Conservation (phyloP, 35 echinoderm and acorn worm species). For the Hemicentrotus pulcherrimus region DNA sequence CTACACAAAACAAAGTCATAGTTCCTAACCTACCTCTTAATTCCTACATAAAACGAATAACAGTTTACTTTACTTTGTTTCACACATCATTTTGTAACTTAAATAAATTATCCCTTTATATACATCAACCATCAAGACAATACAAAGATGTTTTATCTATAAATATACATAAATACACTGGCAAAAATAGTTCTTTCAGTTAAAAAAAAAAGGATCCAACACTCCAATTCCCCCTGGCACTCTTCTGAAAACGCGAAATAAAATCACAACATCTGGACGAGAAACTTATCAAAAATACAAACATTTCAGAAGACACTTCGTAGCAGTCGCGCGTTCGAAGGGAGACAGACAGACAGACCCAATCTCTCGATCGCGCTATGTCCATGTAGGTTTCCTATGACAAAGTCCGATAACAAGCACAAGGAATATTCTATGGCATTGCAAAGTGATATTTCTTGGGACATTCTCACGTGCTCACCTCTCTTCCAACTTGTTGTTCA, state of each 20-base stretch:
- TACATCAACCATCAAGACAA: neutral
- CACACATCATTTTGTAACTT: neutral
- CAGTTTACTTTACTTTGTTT: neutral
- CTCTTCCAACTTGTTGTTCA: constrained; percentile 80
- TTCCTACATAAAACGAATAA: neutral
- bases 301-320: neutral
- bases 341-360: neutral
- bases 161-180: constrained; percentile 46
- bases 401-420: neutral
- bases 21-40: neutral
- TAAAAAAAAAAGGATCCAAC: neutral
- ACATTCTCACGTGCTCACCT: constrained; percentile 61
- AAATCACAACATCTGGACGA: constrained; percentile 7
- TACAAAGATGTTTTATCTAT: constrained; percentile 15
- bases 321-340: neutral
- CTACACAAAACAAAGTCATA: neutral
- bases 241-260: constrained; percentile 4
- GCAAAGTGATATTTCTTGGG: neutral
- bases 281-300: constrained; percentile 20
- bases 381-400: neutral
- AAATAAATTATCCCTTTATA: constrained; percentile 45
- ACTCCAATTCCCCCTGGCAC: neutral
- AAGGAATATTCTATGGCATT: constrained; percentile 4
- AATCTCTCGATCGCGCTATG: neutral
- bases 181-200: constrained; percentile 40